Evolutionary conservation across 1,140 invertebrate genomes (phyloP), one percentile per base, ranked within the genome.

Genomic region (Parasteatoda tepidariorum): DNA sequence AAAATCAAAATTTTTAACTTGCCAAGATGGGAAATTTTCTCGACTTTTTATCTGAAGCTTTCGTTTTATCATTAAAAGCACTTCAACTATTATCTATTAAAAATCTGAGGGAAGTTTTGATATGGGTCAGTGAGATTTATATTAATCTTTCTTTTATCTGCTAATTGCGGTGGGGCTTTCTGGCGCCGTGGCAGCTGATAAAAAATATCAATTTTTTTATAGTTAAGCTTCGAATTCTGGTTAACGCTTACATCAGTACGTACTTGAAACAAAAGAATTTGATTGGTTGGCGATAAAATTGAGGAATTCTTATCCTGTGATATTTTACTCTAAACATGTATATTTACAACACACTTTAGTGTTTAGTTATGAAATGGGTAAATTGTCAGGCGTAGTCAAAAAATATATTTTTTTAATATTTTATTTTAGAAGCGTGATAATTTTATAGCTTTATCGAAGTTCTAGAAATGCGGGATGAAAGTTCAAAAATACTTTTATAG

Each of bases 51-150:
- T 48, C 38, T 48, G 9, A 48, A 48, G 18, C 9, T 48, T 48
- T 13, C 38, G 18, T 48, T 48, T 48, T 48, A 48, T 48, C 38
- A 48, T 48, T 48, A 48, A 48, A 9, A 48, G 38, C 38, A 48
- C 38, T 48, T 18, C 38, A 48, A 48, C 18, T 26, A 61, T 75
- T 75, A 75, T 75, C 73, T 61, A 61, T 55, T 62, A 34, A 38
- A n/a, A 75, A 75, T 61, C 33, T 62, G 3, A 18, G 30, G 38
- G 73, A 26, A 55, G 41, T 61, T 34, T 75, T 24, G 31, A 75
- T 61, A 75, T 75, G 57, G 73, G 73, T 75, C 73, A 75, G 73
- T 75, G 41, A 33, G 59, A 57, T 75, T 75, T 30, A 48, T 59
- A 59, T 33, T 55, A 54, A 33, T 73, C 55, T 57, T 30, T 22